Conservation (phyloP, 1,140 invertebrate species). For the Cotesia chilonis region DNA sequence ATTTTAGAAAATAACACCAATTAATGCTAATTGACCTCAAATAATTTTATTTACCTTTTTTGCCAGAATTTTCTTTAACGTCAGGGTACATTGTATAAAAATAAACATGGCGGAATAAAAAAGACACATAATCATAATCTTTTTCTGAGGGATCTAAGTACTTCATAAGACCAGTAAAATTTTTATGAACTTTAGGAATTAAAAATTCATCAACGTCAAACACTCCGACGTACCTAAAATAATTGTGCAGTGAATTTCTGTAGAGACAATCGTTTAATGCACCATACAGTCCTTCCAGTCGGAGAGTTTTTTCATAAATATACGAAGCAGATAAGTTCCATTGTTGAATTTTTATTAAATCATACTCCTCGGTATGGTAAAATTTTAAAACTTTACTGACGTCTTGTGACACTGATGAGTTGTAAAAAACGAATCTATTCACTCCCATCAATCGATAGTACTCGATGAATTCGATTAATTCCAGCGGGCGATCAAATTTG, state of each 20-base stretch:
- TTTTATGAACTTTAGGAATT: conserved; percentile 65
- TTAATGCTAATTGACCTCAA: neutral
- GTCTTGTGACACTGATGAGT: conserved; percentile 67
- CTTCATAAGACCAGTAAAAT: conserved; percentile 42
- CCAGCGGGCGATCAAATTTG: conserved; percentile 66
- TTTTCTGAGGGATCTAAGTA: conserved; percentile 36
- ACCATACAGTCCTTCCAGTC: conserved; percentile 70
- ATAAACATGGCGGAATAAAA: conserved; percentile 71
- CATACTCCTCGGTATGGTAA: conserved; percentile 63
- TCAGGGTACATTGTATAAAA: conserved; percentile 70
- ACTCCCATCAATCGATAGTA: conserved; percentile 73
- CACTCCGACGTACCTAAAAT: conserved; percentile 65
- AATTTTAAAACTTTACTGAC: conserved; percentile 65
- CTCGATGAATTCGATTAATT: conserved; percentile 75
- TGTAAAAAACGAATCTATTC: conserved; percentile 73
- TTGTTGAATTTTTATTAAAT: conserved; percentile 61
- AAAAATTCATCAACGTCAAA: conserved; percentile 74
- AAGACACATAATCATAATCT: conserved; percentile 56
- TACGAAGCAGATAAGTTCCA: conserved; percentile 70
- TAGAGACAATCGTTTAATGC: conserved; percentile 74
- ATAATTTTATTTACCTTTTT: conserved; percentile 52
- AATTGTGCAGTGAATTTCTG: conserved; percentile 58
- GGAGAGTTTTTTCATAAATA: conserved; percentile 59
- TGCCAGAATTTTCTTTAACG: conserved; percentile 59
- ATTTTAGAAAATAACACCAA: too few relatives aligned